phyloP scores from a whole-genome alignment of 2,113 vertebrate genomes.

The Myiozetetes cayanensis region DNA sequence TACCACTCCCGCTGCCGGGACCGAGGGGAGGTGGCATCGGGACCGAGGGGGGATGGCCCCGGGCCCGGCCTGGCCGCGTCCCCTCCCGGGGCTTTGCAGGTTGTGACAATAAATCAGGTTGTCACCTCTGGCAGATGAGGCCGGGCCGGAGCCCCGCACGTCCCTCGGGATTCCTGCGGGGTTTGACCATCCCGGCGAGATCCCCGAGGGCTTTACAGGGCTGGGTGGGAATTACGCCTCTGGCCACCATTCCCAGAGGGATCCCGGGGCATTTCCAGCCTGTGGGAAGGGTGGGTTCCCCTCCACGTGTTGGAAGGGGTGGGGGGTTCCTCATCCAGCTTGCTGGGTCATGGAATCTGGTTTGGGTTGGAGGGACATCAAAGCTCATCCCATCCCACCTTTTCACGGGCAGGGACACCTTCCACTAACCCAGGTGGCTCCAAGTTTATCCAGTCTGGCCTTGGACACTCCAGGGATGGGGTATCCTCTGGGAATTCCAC shows the following conservation, averaged over 20 bases:
- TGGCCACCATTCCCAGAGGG: fast-evolving
- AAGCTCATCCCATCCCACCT: neutral
- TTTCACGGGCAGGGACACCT: neutral
- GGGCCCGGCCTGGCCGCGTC: fast-evolving
- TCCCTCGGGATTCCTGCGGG: neutral
- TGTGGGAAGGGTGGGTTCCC: neutral
- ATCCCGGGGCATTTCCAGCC: neutral
- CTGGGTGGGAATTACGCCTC: neutral
- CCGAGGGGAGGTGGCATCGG: neutral
- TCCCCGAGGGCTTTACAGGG: neutral
- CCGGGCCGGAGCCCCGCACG: neutral
- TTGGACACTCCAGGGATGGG: neutral
- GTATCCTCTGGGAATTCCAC: neutral
- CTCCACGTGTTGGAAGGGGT: fast-evolving
- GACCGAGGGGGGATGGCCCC: neutral
- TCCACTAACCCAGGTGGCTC: fast-evolving
- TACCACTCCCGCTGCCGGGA: neutral
- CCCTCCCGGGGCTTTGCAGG: neutral
- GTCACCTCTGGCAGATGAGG: neutral
- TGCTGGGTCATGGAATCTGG: neutral
- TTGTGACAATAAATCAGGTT: slow-evolving; percentile 24
- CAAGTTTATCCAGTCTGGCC: fast-evolving
- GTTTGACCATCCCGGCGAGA: neutral
- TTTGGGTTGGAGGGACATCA: fast-evolving
- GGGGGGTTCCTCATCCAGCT: neutral